These are phyloP conservation scores for Acanthococcus lagerstroemiae DNA, from an alignment of 2,888 invertebrate genomes.

Conservation along the genomic window DNA sequence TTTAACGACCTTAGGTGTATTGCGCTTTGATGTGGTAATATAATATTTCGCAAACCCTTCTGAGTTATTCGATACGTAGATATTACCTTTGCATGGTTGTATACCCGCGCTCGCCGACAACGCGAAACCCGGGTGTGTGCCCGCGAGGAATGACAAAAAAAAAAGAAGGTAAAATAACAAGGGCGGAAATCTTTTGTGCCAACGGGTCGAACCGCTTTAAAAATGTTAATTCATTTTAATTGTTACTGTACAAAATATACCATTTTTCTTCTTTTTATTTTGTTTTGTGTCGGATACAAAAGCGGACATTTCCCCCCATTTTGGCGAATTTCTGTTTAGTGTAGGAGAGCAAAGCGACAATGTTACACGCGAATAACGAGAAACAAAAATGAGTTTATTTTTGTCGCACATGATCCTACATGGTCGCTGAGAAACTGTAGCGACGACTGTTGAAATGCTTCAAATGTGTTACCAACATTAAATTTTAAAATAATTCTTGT, in stretches of 20 bases:
- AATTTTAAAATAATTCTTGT: no score
- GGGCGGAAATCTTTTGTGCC: conserved; percentile 17
- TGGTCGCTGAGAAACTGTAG: no score
- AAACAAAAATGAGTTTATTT: no score
- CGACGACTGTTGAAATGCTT: no score
- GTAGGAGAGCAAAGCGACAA: no score
- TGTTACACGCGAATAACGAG: no score
- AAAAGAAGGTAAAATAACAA: conserved; percentile 5
- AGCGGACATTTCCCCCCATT: no score
- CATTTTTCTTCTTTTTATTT: background rate
- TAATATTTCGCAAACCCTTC: conserved; percentile 18
- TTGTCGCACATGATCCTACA: no score
- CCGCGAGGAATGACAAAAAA: background rate
- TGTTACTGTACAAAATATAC: background rate
- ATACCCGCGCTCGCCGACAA: no score
- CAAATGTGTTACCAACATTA: no score
- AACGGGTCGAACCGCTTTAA: background rate
- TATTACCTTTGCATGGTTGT: background rate
- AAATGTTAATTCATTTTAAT: background rate
- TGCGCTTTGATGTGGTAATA: conserved; percentile 24
- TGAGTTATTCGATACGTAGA: background rate
- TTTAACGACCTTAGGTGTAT: conserved; percentile 22
- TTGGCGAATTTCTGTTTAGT: no score
- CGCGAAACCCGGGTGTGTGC: background rate
- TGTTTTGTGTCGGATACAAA: background rate